These are phyloP conservation scores for Tursiops truncatus DNA, from an alignment of 2,113 vertebrate species.

Conservation along the genomic window DNA sequence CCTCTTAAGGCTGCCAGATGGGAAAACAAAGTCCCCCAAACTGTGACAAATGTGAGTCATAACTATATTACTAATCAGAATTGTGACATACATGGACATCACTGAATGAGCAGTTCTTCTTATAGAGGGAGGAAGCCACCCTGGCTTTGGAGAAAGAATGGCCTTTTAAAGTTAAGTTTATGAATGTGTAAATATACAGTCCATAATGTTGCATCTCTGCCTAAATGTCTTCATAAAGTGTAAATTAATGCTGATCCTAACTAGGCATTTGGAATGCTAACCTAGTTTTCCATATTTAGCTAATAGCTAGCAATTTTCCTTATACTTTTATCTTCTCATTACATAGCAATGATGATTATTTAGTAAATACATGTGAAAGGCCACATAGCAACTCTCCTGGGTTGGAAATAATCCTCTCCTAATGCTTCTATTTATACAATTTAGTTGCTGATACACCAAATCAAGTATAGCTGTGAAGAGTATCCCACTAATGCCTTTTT, in stretches of 20 bases:
- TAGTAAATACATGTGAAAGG: conserved; percentile 56
- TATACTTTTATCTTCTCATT: conserved; percentile 60
- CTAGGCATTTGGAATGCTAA: conserved; percentile 61
- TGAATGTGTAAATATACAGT: background rate
- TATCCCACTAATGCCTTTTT: background rate
- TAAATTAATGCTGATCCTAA: conserved; percentile 46
- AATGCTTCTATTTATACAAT: conserved; percentile 52
- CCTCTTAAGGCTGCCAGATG: conserved; percentile 11
- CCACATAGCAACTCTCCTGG: background rate
- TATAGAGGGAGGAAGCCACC: background rate
- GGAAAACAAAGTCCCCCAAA: conserved; percentile 34
- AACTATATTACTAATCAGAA: conserved; percentile 55
- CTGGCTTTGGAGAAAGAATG: background rate
- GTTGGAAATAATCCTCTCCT: background rate
- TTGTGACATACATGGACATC: conserved; percentile 1
- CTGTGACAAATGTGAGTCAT: conserved; percentile 34
- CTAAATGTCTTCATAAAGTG: conserved; percentile 59
- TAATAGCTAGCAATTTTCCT: conserved; percentile 68
- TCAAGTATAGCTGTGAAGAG: conserved; percentile 19
- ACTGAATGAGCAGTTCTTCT: conserved; percentile 9
- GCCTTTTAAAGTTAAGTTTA: conserved; percentile 37
- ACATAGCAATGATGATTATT: conserved; percentile 57
- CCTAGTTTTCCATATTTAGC: conserved; percentile 56
- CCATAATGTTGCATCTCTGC: background rate
- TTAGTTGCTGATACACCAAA: conserved; percentile 26